Evolutionary conservation across 2,797 vertebrate species (phyloP), one percentile per base, ranked within the genome.

Genomic region (Sebastes matsubarae): DNA sequence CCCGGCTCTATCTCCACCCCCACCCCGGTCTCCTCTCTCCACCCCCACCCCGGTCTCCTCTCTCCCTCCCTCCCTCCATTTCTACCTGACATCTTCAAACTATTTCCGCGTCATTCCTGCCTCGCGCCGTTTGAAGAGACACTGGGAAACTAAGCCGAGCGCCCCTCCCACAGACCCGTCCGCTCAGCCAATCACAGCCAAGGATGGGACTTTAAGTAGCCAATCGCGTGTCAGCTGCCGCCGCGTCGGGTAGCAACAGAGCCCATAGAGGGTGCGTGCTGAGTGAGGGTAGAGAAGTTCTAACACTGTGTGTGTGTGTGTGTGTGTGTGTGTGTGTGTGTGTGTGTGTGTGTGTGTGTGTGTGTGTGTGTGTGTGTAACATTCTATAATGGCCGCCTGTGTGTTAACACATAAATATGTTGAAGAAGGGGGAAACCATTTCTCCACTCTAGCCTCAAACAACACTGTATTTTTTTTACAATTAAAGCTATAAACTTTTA

Each of bases 241-340:
- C 85, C 86, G 95, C 95, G 94, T 95, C 83, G 96, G 96, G 94
- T 96, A 96, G 96, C 96, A 96, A 96, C 96, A 96, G 96, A 93
- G 90, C 75, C 87, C 88, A 72, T 76, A 85, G 93, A 93, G 92
- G 88, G 92, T 83, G 93, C 90, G 88, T 89, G 89, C 90, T 85
- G 91, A 91, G 92, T 83, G 92, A 92, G 93, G 90, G 88, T 65
- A 85, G 85, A 93, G 88, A 94, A 95, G 91, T 95, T 92, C 90
- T 83, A 85, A 78, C 77, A 89, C 89, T 91, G 84, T 88, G 70
- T 79, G 36, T 36, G 38, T 78, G 30, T 65, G 32, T 32, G 36
- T 78, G 30, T 65, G 30, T 32, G 36, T 78, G 30, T 65, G 34
- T 36, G 38, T 78, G 30, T 65, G 32, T 34, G 38, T 78, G 30